Evolutionary conservation across 1,140 invertebrate genomes (phyloP), one percentile per base, ranked within the genome.

Genomic region (Scaptomyza montana): DNA sequence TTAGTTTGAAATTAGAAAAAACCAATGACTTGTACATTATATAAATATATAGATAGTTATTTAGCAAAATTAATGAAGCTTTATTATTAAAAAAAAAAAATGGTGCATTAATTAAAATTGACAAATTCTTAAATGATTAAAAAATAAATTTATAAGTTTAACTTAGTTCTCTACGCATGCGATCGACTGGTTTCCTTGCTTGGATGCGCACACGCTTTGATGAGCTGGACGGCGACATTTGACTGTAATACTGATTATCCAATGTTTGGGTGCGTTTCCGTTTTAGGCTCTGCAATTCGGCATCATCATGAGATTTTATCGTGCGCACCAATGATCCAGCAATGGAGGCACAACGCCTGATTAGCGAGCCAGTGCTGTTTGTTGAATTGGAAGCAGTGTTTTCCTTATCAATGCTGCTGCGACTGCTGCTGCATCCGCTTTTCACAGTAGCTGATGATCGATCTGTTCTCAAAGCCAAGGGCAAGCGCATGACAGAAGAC

Each of bases 181-280:
- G 89, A 30, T 90, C 90, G 21, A 91, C 77, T 5, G 90, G 90
- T 21, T 90, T 82, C 8, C 90, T 80, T 36, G 70, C 39, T 13
- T 90, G 86, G 16, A 91, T 91, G 36, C 90, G 90, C n/a, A 91
- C 76, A 30, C 90, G 80, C 47, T 91, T 91, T 1, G 90, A 85
- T 2, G 82, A 87, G 12, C 68, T 80, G 6, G 69, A 53, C 3
- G 84, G 79, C 25, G 84, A 82, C 64, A 70, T 4, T 12, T 51
- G 61, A 45, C 41, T 67, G 10, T n/a, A 56, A 46, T 78, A 85
- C 25, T 79, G 79, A 47, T 25, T 78, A 33, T 91, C 90, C 41
- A 84, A 60, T 4, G 90, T 91, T 25, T 91, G 82, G 0, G 90
- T 90, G 9, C 90, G 86, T 41, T 91, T 91, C 2, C 90, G 82